Base-by-base conservation (phyloP, 2,113 vertebrate genomes). In the Centropus unirufus region DNA sequence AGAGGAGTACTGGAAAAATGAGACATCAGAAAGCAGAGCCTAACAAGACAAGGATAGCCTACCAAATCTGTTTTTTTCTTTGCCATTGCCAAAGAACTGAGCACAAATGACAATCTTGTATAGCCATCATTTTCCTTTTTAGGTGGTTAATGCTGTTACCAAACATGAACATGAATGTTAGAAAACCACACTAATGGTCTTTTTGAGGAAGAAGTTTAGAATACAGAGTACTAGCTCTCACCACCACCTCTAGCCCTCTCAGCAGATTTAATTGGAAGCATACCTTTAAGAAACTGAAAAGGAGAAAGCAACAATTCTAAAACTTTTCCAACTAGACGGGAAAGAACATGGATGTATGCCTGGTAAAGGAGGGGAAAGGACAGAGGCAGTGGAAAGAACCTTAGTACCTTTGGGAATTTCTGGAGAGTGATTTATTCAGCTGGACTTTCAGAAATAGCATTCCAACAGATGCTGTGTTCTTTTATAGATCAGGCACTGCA, bases 381-480 rank as follows among this genome's bases (percentile, higher is more conserved):
- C 27, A 69, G 76, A 57, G 77, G 58, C 57, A 63, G 12, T 63
- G 40, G 40, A 76, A 76, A 76, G 24, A 86, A 23, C 32, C 16
- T 77, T 68, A 23, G 2, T 27, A 86, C 42, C 66, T 89, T 72
- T 92, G 83, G 69, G 78, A 89, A 81, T 93, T 95, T 96, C 68
- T 92, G 66, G 26, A 62, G 69, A 86, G 67, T 87, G 77, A 94
- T 95, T 92, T 94, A 92, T 95, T 91, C 75, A 91, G 51, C 42
- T 68, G 92, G 61, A 78, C 54, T 92, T 88, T 64, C 88, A 92
- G 83, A 59, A n/a, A 57, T 84, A 63, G 79, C 54, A 79, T 55
- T 89, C 51, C 75, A 92, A 67, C 95, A 97, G 95, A 95, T 95
- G 91, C 16, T 94, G 77, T 86, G 64, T 68, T 87, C 95, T 91